Evolutionary conservation across 2,113 vertebrate species (phyloP), one percentile per base, ranked within the genome.

Genomic region (Uropsilus gracilis): DNA sequence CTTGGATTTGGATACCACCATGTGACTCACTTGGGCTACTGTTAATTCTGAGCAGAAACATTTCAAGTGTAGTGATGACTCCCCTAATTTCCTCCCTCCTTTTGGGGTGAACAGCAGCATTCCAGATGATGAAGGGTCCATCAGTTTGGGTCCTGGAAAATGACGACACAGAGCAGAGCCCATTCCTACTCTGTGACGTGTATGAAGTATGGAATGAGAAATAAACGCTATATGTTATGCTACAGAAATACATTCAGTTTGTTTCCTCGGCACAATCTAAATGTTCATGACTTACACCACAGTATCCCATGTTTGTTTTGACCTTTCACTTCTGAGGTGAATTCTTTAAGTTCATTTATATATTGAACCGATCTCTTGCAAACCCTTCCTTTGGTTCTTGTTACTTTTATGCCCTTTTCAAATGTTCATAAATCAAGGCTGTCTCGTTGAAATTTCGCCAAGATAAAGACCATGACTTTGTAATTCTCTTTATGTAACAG

Each of bases 341-440:
- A 95, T 53, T 26, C 39, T 32, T 86, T 75, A 11, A n/a, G n/a
- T 89, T 50, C 14, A 55, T 42, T 55, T 86, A n/a, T 59, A 37
- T 42, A 73, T 18, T 61, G 57, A 89, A 75, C 20, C 32, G 75
- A 73, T 42, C 37, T 61, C 64, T 53, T 8, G 5, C 42, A 73
- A 57, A 57, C 32, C 93, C 50, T 77, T 53, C 1, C 48, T 95
- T 87, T 57, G 26, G 5, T 46, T 88, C 81, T 81, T 77, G 26
- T 42, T 78, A 71, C 14, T 9, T 84, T 76, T n/a, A 73, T 53
- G 46, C 3, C 39, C 63, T 88, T 90, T 94, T 55, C 73, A 84
- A 89, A 48, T 82, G 80, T 59, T 42, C 63, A 66, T 53, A 86
- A 83, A 91, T 71, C 53, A 86, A 92, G 34, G 37, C 7, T 83